Conservation (phyloP, 2,113 vertebrate genomes). For the Rhynchopsitta pachyrhyncha region DNA sequence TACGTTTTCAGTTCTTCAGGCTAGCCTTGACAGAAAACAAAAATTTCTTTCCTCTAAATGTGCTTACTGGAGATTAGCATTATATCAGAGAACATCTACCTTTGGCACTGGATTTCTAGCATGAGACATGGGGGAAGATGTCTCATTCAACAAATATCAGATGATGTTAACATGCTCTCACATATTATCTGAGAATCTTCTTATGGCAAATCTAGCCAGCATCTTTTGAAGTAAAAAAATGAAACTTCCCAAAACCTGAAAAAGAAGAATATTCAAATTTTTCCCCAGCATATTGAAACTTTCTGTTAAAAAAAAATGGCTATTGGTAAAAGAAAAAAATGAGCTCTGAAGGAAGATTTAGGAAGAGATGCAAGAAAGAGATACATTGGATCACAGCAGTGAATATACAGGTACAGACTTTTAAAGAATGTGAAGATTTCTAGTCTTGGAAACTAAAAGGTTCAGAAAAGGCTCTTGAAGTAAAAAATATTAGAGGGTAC, state of each 20-base stretch:
- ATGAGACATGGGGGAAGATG: neutral
- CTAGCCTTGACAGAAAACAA: neutral
- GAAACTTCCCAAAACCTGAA: neutral
- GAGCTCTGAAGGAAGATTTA: neutral
- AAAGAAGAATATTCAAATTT: neutral
- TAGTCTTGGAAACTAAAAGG: conserved; percentile 21
- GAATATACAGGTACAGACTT: neutral
- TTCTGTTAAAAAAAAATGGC: neutral
- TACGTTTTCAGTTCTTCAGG: neutral
- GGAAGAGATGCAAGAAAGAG: neutral
- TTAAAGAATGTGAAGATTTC: conserved; percentile 27
- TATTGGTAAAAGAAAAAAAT: neutral
- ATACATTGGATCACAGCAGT: neutral
- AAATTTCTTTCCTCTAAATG: neutral
- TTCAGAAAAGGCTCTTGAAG: conserved; percentile 32
- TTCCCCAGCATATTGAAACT: neutral
- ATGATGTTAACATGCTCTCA: neutral
- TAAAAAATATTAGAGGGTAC: conserved; percentile 37
- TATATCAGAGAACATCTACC: neutral
- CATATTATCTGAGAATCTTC: neutral
- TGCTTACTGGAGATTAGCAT: neutral
- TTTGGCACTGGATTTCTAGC: neutral
- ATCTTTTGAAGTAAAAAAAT: neutral
- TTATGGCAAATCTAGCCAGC: neutral
- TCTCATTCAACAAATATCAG: neutral